Base-by-base conservation (phyloP, 1,140 invertebrate species). In the Euglossa dilemma region DNA sequence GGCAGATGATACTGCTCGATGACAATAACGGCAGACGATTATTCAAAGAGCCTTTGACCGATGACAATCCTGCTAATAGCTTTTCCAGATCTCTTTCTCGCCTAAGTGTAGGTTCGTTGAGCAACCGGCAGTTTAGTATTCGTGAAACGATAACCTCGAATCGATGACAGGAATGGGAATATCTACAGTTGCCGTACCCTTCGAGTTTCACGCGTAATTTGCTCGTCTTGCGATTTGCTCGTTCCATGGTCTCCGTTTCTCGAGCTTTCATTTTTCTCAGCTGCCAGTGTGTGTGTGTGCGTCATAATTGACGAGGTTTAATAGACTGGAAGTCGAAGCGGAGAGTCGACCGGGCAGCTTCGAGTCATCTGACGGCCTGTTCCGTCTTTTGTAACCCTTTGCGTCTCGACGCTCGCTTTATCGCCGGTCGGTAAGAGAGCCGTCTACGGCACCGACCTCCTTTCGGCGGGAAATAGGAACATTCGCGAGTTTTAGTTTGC, bases 321-420 rank as follows among this genome's bases (percentile, higher is more conserved):
- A 43, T 43, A 7, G 12, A 23, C 23, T 47, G 6, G 25, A 59
- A 14, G 12, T n/a, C 6, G 25, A 25, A 25, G n/a, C 7, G n/a
- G 25, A 16, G 11, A 0, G 8, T 47, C 28, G 3, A 12, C 23
- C n/a, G 14, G 16, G 20, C 59, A 45, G 9, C 23, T 75, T 56
- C 28, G 79, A 66, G 79, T 47, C 79, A 81, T 81, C 79, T 81
- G 71, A 54, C 70, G 79, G 79, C 20, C 18, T 23, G 1, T 20
- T 14, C 16, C 0, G 36, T 20, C 25, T 8, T 28, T n/a, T 7
- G 4, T 4, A 36, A 25, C 1, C 8, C 14, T 25, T 81, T 54
- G 2, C 16, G 5, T 11, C 20, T 9, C 8, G 8, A n/a, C 45
- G 1, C 12, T 16, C 9, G n/a, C 28, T 16, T 18, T 75, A 74